Conservation (phyloP, 2,888 invertebrate genomes). For the Xanthorhoe spadicearia region DNA sequence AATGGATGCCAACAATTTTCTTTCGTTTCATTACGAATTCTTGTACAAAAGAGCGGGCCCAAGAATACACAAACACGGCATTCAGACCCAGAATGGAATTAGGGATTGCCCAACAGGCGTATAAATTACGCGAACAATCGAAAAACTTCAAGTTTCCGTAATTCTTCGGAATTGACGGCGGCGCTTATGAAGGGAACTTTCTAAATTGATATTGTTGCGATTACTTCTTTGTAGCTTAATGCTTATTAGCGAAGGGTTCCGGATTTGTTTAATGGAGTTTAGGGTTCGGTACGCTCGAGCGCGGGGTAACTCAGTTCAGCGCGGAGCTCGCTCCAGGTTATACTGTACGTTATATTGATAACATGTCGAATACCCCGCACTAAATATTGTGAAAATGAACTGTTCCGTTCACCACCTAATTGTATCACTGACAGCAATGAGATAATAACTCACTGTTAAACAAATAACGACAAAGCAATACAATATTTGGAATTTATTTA, state of each 20-base stretch:
- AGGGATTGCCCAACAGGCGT: conserved; percentile 33
- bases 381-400: too few relatives aligned
- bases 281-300: conserved; percentile 23
- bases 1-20: neutral
- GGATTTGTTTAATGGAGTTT: conserved; percentile 26
- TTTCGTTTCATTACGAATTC: neutral
- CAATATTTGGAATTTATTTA: conserved; percentile 20
- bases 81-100: conserved; percentile 17
- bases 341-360: too few relatives aligned
- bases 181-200: conserved; percentile 44
- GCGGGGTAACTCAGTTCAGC: neutral
- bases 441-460: conserved; percentile 2
- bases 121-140: conserved; percentile 46
- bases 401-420: too few relatives aligned
- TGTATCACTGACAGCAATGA: neutral
- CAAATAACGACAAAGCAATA: conserved; percentile 16
- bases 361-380: too few relatives aligned
- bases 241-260: conserved; percentile 31
- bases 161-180: conserved; percentile 44
- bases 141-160: conserved; percentile 42
- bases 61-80: conserved; percentile 9
- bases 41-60: conserved; percentile 9
- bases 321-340: neutral
- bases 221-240: conserved; percentile 37
- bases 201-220: conserved; percentile 43